Base-by-base conservation (phyloP, 1,140 invertebrate species). In the Trinorchestia longiramus region DNA sequence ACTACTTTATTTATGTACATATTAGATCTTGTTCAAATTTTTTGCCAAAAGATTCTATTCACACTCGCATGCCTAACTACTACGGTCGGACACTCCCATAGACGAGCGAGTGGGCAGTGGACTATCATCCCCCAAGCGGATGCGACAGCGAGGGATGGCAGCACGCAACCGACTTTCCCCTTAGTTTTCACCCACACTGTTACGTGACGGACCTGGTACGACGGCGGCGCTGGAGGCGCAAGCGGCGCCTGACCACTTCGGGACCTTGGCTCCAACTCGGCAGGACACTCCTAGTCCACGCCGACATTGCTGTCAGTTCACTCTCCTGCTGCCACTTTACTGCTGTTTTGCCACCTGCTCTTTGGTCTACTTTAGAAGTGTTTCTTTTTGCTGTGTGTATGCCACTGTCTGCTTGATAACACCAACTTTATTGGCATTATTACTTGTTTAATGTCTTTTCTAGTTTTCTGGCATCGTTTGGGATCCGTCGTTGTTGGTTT, bases 131-230 rank as follows among this genome's bases (percentile, higher is more conserved):
- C 57, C 98, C 98, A 0, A 98, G 98, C n/a, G 99, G 99, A 0
- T 98, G 98, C 0, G 99, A 99, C 97, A 98, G 98, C 96, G 98
- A 99, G 97, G 99, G 99, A 3, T 99, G 99, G 99, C 99, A 99
- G 97, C 99, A 99, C 97, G 99, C 99, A 3, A 98, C 98, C 1
- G 99, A 99, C 97, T 99, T 99, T 97, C 98, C 99, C 15, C 98
- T 98, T 0, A 98, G 98, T 43, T 99, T 99, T 97, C 99, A 99
- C 97, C 98, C 98, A 0, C 98, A 98, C 96, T 99, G 99, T 97
- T 98, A 98, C 95, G 98, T 99, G 96, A 99, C 98, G 0, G 99
- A 99, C 97, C 99, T 98, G 97, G 99, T 99, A 0, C 97, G 99
- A 95, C 98, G 99, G 45, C 97, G 99, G 90, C 97, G 98, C 92